A percentile compares a stretch with the other conserved stretches of the same genome.
Evolutionary conservation across 1,140 invertebrate species (phyloP).

Genomic region (Bombus superbus): DNA sequence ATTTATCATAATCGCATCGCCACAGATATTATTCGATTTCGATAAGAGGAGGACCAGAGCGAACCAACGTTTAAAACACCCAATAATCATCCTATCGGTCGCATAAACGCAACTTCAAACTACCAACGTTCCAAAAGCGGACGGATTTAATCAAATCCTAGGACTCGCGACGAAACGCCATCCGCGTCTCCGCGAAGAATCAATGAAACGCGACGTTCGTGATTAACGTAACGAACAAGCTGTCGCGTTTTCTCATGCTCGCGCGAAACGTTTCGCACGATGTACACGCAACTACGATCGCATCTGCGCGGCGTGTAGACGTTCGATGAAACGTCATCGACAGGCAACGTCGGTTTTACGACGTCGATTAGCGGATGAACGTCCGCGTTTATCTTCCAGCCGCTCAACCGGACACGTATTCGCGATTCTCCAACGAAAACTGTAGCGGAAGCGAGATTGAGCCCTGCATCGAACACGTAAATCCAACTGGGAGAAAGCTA

Average conservation of each 20-base stretch:
- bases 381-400: constrained; percentile 56
- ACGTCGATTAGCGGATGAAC: constrained; percentile 60
- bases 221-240: constrained; percentile 18
- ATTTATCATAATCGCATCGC: too few species aligned
- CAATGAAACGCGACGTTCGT: neutral
- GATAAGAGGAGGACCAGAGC: rapidly evolving
- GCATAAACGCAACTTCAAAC: neutral
- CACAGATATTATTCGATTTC: neutral
- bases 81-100: neutral
- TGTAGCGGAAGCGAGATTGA: constrained; percentile 30
- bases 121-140: too few species aligned
- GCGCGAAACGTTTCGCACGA: neutral
- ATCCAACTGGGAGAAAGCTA: constrained; percentile 57
- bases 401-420: constrained; percentile 54
- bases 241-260: neutral
- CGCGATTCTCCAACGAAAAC: constrained; percentile 42
- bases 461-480: constrained; percentile 38
- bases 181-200: neutral
- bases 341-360: constrained; percentile 51
- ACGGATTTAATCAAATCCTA: neutral
- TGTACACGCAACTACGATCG: neutral
- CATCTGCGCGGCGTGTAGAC: neutral
- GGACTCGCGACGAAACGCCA: neutral
- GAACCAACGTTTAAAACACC: neutral
- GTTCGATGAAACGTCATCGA: constrained; percentile 12